phyloP scores from a whole-genome alignment of 2,113 vertebrate genomes.

The Dromas ardeola region DNA sequence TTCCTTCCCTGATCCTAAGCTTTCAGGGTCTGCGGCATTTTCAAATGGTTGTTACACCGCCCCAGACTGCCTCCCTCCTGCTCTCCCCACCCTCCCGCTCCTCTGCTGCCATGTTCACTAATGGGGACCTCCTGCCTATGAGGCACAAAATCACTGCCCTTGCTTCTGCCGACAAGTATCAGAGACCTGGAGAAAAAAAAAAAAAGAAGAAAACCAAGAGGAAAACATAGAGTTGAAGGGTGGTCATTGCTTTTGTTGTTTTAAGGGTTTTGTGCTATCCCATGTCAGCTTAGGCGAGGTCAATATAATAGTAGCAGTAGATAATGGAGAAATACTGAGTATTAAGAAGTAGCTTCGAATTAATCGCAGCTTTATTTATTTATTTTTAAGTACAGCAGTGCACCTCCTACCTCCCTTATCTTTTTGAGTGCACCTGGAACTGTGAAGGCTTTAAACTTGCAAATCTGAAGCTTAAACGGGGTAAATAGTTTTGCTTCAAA shows the following conservation, averaged over 20 bases:
- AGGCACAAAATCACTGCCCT: not conserved
- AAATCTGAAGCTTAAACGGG: slow-evolving; percentile 72
- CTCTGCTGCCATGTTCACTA: not conserved
- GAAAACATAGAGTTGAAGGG: not conserved
- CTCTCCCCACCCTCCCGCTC: fast-evolving
- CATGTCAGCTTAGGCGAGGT: not conserved
- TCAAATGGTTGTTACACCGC: not conserved
- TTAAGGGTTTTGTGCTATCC: not conserved
- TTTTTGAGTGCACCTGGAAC: slow-evolving; percentile 74
- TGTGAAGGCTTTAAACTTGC: slow-evolving; percentile 71
- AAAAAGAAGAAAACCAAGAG: not conserved
- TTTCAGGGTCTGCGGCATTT: not conserved
- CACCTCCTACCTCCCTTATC: slow-evolving; percentile 73
- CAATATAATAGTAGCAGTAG: not conserved
- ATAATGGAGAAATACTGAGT: not conserved
- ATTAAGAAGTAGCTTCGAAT: slow-evolving; percentile 6
- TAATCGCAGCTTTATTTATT: slow-evolving; percentile 48
- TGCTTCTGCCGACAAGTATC: not conserved
- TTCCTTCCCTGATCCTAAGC: not conserved
- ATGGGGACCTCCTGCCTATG: fast-evolving
- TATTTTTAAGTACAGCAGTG: not conserved
- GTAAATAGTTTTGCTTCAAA: slow-evolving; percentile 62
- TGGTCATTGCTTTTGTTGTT: not conserved
- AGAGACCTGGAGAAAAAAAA: not conserved
- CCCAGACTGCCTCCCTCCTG: not conserved